phyloP scores from a whole-genome alignment of 2,888 invertebrate genomes.

The Chaitophorus viminalis region DNA sequence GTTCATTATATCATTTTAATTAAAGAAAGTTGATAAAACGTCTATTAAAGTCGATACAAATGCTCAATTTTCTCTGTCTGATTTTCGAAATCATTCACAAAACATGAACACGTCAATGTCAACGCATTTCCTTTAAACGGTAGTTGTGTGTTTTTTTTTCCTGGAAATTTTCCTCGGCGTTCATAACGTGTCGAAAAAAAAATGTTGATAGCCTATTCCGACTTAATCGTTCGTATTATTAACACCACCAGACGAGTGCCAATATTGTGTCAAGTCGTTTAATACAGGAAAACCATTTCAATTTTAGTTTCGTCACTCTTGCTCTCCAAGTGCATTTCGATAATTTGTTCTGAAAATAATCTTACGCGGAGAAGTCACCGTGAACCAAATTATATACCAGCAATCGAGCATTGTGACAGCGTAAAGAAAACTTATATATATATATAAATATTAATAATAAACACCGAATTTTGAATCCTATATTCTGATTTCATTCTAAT shows the following conservation, averaged over 20 bases:
- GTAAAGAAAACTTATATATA: neutral
- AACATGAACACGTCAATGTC: neutral
- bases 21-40: neutral
- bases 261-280: neutral
- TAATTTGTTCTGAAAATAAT: slow-evolving; percentile 2
- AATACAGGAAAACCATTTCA: slow-evolving; percentile 10
- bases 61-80: neutral
- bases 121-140: neutral
- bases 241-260: neutral
- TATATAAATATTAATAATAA: no score
- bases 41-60: neutral
- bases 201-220: neutral
- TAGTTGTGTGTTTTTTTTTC: neutral
- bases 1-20: no score
- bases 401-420: neutral
- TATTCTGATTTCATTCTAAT: neutral
- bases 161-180: neutral
- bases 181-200: neutral
- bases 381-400: neutral
- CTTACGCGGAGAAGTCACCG: neutral
- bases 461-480: neutral
- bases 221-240: neutral
- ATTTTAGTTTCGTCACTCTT: neutral
- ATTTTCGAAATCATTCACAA: neutral
- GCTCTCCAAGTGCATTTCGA: neutral